Conservation (phyloP, 2,888 invertebrate genomes). For the Pherbina coryleti region DNA sequence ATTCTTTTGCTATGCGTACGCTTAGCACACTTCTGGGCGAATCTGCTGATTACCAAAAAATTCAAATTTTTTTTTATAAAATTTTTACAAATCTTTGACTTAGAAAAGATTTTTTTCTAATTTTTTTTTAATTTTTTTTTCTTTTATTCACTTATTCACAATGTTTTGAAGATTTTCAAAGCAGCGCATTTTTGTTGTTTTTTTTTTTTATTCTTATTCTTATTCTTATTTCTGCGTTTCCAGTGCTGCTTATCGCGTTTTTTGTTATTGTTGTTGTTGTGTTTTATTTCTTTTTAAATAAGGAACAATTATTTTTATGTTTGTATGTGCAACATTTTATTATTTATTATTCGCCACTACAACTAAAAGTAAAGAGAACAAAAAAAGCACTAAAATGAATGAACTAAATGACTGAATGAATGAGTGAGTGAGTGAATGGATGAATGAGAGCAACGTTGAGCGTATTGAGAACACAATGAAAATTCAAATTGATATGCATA, state of each 20-base stretch:
- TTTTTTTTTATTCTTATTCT: constrained; percentile 41
- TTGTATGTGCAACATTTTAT: constrained; percentile 24
- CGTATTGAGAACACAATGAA: constrained; percentile 18
- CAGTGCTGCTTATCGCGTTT: constrained; percentile 47
- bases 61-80: too few species aligned
- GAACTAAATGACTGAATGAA: constrained; percentile 42
- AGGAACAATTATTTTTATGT: constrained; percentile 20
- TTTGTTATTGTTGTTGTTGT: constrained; percentile 43
- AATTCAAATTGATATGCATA: constrained; percentile 17
- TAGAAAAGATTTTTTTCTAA: not conserved
- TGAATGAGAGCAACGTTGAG: constrained; percentile 52
- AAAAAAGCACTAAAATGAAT: constrained; percentile 13
- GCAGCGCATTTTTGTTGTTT: constrained; percentile 18
- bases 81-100: not conserved
- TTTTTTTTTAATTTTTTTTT: too few species aligned
- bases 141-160: not conserved
- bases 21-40: not conserved
- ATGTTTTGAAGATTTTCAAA: not conserved
- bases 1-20: not conserved
- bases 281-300: constrained; percentile 25
- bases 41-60: too few species aligned
- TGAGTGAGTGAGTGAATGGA: not conserved
- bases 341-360: not conserved
- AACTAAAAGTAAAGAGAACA: constrained; percentile 15
- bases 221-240: constrained; percentile 6